Base-by-base conservation (phyloP, 2,888 invertebrate species). In the Neuroscelio doddi region DNA sequence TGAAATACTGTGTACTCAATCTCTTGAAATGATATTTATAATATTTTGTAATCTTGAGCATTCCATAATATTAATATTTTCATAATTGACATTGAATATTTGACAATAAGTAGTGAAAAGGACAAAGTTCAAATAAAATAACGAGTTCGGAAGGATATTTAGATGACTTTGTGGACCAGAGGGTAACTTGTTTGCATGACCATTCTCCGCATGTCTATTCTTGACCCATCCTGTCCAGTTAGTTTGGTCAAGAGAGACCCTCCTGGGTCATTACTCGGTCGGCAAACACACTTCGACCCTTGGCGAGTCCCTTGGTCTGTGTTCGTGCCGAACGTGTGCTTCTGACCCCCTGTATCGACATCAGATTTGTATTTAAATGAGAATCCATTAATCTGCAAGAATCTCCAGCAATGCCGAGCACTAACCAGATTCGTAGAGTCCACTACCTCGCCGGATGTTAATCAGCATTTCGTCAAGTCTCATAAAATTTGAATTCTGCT, bases 291-390 rank as follows among this genome's bases (percentile, higher is more conserved):
- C 83, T 82, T 81, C 76, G 81, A 78, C 78, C 80, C 79, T 78
- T 77, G 78, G 77, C 72, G 78, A 74, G 75, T 76, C 79, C 78
- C 79, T 78, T 76, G 59, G 64, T 53, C 62, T 58, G 38, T 62
- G 45, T 64, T 50, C 64, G 45, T 58, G 49, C 62, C 47, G 55
- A 65, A 61, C 66, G 64, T 64, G 56, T 64, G 45, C 50, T 64
- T 59, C 62, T 50, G 46, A 64, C 66, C 79, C 72, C 74, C 72
- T 80, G 80, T 82, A 83, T 84, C 80, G 80, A 76, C 77, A 79
- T 75, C 79, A 83, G 82, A 84, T 84, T 83, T 83, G 81, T 83
- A 83, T 84, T 84, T 83, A 85, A 85, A 85, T 84, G 84, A 85
- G 83, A 78, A 73, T 75, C 81, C 80, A 82, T 85, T 82, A 83